Percentiles rank a stretch among this genome's conserved stretches.
phyloP scores from a whole-genome alignment of 2,113 vertebrate genomes.

The Dolichotis patagonum region DNA sequence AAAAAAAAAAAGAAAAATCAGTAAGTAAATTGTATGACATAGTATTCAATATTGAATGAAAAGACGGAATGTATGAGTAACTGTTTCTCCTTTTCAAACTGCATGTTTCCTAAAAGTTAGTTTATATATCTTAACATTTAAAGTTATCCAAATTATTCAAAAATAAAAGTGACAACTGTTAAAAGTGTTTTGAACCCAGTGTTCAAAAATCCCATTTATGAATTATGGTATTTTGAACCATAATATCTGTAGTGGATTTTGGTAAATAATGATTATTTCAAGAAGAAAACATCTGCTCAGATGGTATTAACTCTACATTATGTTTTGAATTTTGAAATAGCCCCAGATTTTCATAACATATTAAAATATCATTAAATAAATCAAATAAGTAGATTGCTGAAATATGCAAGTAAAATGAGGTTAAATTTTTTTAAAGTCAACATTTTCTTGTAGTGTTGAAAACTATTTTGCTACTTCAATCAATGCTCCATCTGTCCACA shows the following conservation, averaged over 20 bases:
- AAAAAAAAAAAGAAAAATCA: too few species aligned
- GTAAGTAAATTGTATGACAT: not conserved
- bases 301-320: constrained; percentile 35
- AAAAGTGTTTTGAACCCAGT: not conserved
- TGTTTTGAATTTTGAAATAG: constrained; percentile 70
- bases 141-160: not conserved
- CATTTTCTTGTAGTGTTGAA: constrained; percentile 56
- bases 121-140: not conserved
- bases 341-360: not conserved
- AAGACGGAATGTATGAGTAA: not conserved
- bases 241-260: not conserved
- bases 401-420: constrained; percentile 68
- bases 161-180: not conserved
- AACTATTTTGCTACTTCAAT: not conserved
- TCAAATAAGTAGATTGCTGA: constrained; percentile 26
- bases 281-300: constrained; percentile 36
- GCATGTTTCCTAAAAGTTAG: not conserved
- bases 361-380: constrained; percentile 71
- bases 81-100: not conserved
- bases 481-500: constrained; percentile 29
- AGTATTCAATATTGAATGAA: not conserved
- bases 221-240: not conserved
- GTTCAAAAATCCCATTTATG: not conserved
- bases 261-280: not conserved
- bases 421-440: constrained; percentile 38